A percentile compares a stretch with the other conserved stretches of the same genome.
Conservation (phyloP, 2,797 vertebrate genomes). For the Tamandua tetradactyla region DNA sequence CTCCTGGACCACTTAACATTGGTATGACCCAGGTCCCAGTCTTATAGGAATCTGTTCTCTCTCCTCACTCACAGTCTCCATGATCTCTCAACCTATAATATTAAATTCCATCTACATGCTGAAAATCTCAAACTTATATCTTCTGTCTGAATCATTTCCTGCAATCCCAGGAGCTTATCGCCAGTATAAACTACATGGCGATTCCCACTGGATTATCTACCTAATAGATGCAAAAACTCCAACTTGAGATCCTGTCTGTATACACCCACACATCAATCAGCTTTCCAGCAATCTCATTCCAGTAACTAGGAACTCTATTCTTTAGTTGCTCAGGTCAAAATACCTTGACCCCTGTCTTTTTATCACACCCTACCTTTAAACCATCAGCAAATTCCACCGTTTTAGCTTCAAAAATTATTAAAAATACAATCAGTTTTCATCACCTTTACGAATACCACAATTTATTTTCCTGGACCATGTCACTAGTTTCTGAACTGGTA, state of each 20-base stretch:
- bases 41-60: neutral
- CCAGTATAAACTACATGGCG: neutral
- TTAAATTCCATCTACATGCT: neutral
- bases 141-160: neutral
- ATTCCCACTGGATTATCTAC: neutral
- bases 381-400: neutral
- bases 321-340: neutral
- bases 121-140: neutral
- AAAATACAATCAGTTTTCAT: neutral
- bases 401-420: neutral
- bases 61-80: neutral
- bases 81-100: neutral
- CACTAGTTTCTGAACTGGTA: neutral
- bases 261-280: neutral
- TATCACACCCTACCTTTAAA: neutral
- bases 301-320: neutral
- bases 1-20: neutral
- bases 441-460: neutral
- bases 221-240: neutral
- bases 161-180: neutral
- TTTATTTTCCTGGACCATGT: neutral
- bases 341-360: neutral
- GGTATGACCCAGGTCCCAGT: neutral
- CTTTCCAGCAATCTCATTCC: neutral
- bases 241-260: neutral